A percentile compares a stretch with the other conserved stretches of the same genome.
phyloP scores from a whole-genome alignment of 2,113 vertebrate genomes.

The Myotis davidii region DNA sequence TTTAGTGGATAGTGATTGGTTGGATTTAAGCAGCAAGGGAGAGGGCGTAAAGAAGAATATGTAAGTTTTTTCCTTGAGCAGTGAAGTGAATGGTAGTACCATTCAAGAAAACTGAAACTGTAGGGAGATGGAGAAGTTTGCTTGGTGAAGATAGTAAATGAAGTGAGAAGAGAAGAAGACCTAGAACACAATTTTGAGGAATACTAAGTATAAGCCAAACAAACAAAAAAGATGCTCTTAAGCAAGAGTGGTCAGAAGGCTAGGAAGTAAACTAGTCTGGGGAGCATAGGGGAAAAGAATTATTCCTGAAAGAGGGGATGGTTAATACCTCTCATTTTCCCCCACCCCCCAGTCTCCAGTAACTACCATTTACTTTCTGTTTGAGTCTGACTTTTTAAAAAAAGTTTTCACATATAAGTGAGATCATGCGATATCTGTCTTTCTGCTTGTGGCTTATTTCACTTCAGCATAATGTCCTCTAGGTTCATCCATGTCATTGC shows the following conservation, averaged over 20 bases:
- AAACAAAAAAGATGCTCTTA: neutral
- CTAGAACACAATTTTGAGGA: neutral
- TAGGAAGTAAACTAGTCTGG: neutral
- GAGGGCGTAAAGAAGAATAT: neutral
- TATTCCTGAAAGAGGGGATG: neutral
- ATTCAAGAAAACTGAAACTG: neutral
- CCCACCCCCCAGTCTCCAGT: neutral
- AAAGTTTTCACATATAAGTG: neutral
- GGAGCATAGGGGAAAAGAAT: neutral
- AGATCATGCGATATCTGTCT: neutral
- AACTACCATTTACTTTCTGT: neutral
- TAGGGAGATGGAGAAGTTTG: neutral
- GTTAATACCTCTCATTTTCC: neutral
- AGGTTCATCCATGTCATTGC: neutral
- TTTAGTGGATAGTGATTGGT: neutral
- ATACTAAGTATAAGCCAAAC: neutral
- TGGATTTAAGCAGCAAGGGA: neutral
- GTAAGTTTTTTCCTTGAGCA: neutral
- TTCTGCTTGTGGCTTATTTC: neutral
- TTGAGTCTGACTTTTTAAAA: neutral
- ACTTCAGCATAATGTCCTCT: neutral
- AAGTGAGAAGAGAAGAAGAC: neutral
- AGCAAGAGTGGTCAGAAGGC: neutral
- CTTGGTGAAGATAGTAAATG: neutral
- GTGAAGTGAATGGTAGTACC: neutral